Evolutionary conservation across 1,140 invertebrate genomes (phyloP).

Genomic region (Lepidurus arcticus): DNA sequence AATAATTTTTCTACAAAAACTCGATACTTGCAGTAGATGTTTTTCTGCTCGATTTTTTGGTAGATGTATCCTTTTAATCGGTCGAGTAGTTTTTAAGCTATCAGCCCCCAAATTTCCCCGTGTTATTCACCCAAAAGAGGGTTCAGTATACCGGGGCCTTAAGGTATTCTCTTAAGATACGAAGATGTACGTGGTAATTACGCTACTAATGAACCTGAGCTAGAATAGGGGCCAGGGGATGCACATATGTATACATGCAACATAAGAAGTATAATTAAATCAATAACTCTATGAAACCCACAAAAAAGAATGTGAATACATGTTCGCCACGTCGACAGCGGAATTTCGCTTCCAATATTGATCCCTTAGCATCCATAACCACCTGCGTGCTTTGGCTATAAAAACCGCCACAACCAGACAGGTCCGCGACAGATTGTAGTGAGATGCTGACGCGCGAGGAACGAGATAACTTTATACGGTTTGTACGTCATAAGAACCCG

Average conservation of each 20-base stretch:
- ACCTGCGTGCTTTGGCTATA: neutral
- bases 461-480: neutral
- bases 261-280: neutral
- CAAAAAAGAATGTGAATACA: neutral
- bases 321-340: neutral
- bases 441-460: neutral
- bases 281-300: neutral
- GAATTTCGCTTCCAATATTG: neutral
- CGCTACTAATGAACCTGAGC: neutral
- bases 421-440: neutral
- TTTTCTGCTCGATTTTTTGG: too few species aligned
- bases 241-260: neutral
- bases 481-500: neutral
- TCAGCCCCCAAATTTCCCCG: too few species aligned
- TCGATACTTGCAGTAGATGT: too few species aligned
- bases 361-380: slow-evolving; percentile 14
- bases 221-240: neutral
- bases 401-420: neutral
- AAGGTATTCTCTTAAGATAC: neutral
- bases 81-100: too few species aligned
- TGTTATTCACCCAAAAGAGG: too few species aligned
- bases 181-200: neutral
- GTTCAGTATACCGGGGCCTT: too few species aligned
- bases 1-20: too few species aligned
- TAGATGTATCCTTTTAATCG: too few species aligned